Percentiles rank a stretch among this genome's conserved stretches.
These are phyloP conservation scores for Gyrodactylus bullatarudis DNA, from an alignment of 1,140 invertebrate genomes.

Conservation along the genomic window DNA sequence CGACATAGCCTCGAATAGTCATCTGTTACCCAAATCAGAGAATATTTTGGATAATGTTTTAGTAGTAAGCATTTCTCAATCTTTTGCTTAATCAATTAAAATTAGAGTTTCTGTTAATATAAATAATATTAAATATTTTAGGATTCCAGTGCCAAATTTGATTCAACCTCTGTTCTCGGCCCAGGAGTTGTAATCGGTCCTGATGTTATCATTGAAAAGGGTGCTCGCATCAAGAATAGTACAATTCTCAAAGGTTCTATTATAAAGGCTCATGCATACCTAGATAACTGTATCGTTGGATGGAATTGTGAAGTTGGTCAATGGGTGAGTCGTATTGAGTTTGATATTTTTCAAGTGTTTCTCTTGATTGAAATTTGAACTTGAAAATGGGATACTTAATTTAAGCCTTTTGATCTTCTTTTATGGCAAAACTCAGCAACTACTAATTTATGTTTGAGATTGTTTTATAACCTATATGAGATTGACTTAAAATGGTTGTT, in stretches of 20 bases:
- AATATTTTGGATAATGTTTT: background rate
- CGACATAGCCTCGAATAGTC: background rate
- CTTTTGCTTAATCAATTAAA: too few relatives aligned
- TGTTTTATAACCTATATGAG: too few relatives aligned
- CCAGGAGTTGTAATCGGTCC: constrained; percentile 92
- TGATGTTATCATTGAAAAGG: constrained; percentile 66
- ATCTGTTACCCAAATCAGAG: background rate
- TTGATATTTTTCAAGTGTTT: too few relatives aligned
- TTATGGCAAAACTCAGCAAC: too few relatives aligned
- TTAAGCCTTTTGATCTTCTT: too few relatives aligned
- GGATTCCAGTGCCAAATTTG: constrained; percentile 26
- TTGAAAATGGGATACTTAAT: too few relatives aligned
- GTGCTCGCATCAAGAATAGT: constrained; percentile 62
- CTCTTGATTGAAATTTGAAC: too few relatives aligned
- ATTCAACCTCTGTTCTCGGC: constrained; percentile 66
- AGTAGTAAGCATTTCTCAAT: background rate
- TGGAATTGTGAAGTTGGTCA: constrained; percentile 70
- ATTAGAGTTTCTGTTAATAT: too few relatives aligned
- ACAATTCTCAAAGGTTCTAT: constrained; percentile 52
- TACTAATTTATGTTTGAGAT: too few relatives aligned
- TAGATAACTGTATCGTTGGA: constrained; percentile 71
- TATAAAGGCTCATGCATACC: constrained; percentile 67
- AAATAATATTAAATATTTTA: too few relatives aligned
- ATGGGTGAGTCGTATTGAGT: constrained; percentile 36
- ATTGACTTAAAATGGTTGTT: too few relatives aligned